These are phyloP conservation scores for Etheostoma perlongum DNA, from an alignment of 2,797 vertebrate species.

Conservation along the genomic window DNA sequence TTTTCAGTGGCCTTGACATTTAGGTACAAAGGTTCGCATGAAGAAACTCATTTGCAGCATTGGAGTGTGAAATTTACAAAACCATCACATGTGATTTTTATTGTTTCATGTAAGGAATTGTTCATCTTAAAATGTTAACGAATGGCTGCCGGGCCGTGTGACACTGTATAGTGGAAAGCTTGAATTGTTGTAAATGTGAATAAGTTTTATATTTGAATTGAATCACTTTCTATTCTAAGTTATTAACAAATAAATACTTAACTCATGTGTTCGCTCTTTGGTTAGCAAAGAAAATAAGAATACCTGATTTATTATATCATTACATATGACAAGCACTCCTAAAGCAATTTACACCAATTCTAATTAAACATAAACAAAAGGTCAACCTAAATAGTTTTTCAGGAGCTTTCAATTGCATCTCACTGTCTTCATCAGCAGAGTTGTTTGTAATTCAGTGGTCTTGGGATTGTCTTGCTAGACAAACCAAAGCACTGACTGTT, in stretches of 20 bases:
- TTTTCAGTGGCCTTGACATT: constrained; percentile 36
- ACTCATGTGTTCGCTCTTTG: not conserved
- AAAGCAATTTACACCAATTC: not conserved
- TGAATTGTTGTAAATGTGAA: constrained; percentile 55
- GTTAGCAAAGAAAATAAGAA: not conserved
- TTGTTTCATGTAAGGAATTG: constrained; percentile 31
- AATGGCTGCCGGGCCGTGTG: constrained; percentile 34
- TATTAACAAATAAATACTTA: constrained; percentile 63
- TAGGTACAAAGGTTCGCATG: constrained; percentile 12
- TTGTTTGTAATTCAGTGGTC: not conserved
- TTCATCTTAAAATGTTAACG: constrained; percentile 29
- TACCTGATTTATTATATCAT: not conserved
- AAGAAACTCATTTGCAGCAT: constrained; percentile 22
- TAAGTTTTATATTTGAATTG: constrained; percentile 66
- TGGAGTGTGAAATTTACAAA: constrained; percentile 20
- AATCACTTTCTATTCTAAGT: constrained; percentile 54
- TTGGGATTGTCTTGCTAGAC: not conserved
- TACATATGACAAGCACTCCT: not conserved
- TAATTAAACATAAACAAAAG: not conserved
- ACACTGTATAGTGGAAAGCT: constrained; percentile 48
- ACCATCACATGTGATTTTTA: constrained; percentile 5
- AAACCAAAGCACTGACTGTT: not conserved
- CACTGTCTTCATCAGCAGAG: not conserved
- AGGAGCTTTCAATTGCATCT: not conserved
- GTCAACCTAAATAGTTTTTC: not conserved